Evolutionary conservation across 2,797 vertebrate genomes (phyloP), one percentile per base, ranked within the genome.

Genomic region (Falco peregrinus): DNA sequence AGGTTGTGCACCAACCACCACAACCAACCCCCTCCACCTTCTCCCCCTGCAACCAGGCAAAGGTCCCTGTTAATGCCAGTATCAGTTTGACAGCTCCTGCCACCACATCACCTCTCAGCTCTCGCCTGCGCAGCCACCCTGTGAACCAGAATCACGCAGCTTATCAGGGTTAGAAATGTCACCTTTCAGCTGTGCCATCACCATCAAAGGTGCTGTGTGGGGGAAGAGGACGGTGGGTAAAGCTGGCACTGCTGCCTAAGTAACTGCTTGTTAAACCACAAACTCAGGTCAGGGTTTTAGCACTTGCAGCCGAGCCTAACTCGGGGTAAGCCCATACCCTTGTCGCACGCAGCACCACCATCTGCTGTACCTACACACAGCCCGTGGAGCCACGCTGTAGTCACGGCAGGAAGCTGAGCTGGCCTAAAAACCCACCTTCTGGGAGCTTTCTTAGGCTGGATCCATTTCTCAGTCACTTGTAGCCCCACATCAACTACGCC

Each of bases 201-300:
- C 65, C 90, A 78, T 13, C 90, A 78, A 26, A 92, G 92, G 83
- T 33, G 65, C 53, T 65, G 87, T 1, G 48, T 28, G 20, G 28
- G 76, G 25, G 59, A 11, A 12, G 53, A 33, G 17, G 48, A 7
- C 6, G 64, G 57, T 47, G 80, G 73, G 86, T 56, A 76, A 76
- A 78, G 77, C 70, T 92, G 94, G 94, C 90, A 94, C 77, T 0
- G 5, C 63, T 35, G 26, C 91, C 74, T 68, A 68, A 50, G 5
- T 35, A 84, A 37, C 84, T 61, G 74, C 80, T 78, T 63, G 80
- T 84, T 69, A 92, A 92, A 90, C 90, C 87, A 89, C 94, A 87
- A 0, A 74, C 41, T 9, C 12, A 92, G 86, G 80, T 90, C 77
- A 86, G 31, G 57, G 35, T 64, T 67, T 51, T 64, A 15, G 84